A percentile compares a stretch with the other conserved stretches of the same genome.
phyloP scores from a whole-genome alignment of 2,113 vertebrate species.

The Perca fluviatilis region DNA sequence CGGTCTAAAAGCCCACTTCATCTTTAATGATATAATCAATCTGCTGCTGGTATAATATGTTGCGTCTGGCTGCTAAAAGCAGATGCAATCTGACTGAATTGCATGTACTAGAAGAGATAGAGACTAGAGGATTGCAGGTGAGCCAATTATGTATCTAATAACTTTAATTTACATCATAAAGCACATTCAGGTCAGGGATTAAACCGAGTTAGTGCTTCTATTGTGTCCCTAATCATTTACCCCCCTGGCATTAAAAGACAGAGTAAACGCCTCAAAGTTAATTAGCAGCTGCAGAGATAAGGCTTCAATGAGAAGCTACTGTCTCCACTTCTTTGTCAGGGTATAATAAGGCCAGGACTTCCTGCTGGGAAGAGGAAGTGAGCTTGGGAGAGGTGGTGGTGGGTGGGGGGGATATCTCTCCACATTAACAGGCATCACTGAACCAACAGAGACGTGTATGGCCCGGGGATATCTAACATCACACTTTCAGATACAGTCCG shows the following conservation, averaged over 20 bases:
- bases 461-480: slow-evolving; percentile 54
- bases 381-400: slow-evolving; percentile 5
- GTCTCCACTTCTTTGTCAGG: slow-evolving; percentile 39
- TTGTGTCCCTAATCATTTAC: slow-evolving; percentile 40
- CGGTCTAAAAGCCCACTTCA: neutral
- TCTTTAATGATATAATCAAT: neutral
- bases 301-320: slow-evolving; percentile 46
- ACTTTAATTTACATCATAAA: slow-evolving; percentile 48
- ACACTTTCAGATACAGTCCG: slow-evolving; percentile 52
- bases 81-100: neutral
- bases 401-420: slow-evolving; percentile 37
- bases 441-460: slow-evolving; percentile 28
- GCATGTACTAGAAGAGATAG: neutral
- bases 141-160: slow-evolving; percentile 12
- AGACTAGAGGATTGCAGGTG: slow-evolving; percentile 1
- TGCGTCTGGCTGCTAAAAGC: neutral
- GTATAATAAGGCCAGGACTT: slow-evolving; percentile 57
- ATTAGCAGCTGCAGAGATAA: slow-evolving; percentile 66
- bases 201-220: slow-evolving; percentile 39
- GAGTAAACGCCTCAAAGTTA: slow-evolving; percentile 56
- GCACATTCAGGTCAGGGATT: slow-evolving; percentile 58
- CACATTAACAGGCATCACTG: slow-evolving; percentile 40
- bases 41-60: neutral
- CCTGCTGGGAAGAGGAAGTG: slow-evolving; percentile 56
- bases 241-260: slow-evolving; percentile 39